Percentiles rank a stretch among this genome's conserved stretches.
Evolutionary conservation across 2,113 vertebrate species (phyloP).

Genomic region (Cavia porcellus): DNA sequence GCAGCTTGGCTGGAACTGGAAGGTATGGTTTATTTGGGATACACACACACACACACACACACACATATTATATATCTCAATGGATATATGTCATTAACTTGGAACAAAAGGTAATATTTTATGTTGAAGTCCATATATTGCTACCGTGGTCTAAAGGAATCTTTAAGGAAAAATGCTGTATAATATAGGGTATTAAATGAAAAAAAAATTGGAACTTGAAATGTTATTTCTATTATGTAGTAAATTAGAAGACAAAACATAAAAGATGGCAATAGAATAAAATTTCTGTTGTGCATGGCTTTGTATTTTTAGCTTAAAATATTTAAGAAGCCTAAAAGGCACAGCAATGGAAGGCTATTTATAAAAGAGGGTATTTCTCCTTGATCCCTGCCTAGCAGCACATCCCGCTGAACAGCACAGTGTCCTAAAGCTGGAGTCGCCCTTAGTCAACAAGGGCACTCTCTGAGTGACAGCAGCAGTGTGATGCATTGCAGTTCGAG

Average conservation of each 20-base stretch:
- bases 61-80: too few relatives aligned
- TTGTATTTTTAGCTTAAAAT: conserved; percentile 69
- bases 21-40: conserved; percentile 77
- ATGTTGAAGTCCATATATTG: conserved; percentile 70
- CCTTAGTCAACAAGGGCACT: conserved; percentile 77
- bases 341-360: conserved; percentile 28
- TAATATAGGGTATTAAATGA: conserved; percentile 8
- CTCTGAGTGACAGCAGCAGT: conserved; percentile 62
- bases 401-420: conserved; percentile 72
- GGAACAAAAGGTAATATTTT: conserved; percentile 69
- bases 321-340: conserved; percentile 65
- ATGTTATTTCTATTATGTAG: background rate
- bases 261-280: conserved; percentile 43
- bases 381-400: conserved; percentile 53
- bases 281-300: conserved; percentile 73
- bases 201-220: conserved; percentile 42
- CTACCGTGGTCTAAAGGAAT: conserved; percentile 64
- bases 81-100: conserved; percentile 50
- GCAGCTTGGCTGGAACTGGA: conserved; percentile 89
- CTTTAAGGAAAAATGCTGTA: background rate
- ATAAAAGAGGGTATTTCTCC: conserved; percentile 42
- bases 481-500: conserved; percentile 73
- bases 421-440: conserved; percentile 67
- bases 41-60: background rate
- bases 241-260: conserved; percentile 72